A percentile compares a stretch with the other conserved stretches of the same genome.
These are phyloP conservation scores for Leptodactylus fallax DNA, from an alignment of 2,797 vertebrate genomes.

Conservation along the genomic window DNA sequence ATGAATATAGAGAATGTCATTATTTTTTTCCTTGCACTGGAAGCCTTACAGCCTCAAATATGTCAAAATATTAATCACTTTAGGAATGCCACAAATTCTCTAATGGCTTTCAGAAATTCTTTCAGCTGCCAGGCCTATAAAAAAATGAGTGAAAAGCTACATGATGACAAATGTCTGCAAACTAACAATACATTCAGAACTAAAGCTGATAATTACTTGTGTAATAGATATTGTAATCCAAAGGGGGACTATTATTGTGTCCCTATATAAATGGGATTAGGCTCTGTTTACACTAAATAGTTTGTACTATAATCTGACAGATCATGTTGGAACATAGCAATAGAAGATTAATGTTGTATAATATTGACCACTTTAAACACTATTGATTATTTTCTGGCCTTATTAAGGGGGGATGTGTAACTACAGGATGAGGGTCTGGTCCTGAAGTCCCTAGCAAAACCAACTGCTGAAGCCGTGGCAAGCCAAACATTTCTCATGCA, in stretches of 20 bases:
- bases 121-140: neutral
- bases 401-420: neutral
- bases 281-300: neutral
- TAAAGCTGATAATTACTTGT: neutral
- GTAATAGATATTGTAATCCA: neutral
- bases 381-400: neutral
- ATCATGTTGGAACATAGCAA: neutral
- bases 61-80: constrained; percentile 52
- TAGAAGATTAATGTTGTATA: neutral
- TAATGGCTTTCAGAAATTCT: constrained; percentile 23
- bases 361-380: neutral
- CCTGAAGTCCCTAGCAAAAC: too few species aligned
- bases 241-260: too few species aligned
- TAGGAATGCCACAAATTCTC: constrained; percentile 12
- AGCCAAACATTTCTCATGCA: too few species aligned
- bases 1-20: constrained; percentile 57
- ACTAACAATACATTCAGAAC: neutral
- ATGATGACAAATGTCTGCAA: neutral
- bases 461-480: too few species aligned
- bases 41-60: constrained; percentile 34
- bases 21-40: constrained; percentile 25
- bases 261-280: neutral
- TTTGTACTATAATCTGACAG: neutral
- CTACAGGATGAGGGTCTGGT: too few species aligned
- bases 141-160: neutral